These are phyloP conservation scores for Papilio machaon DNA, from an alignment of 1,140 invertebrate genomes.

Conservation along the genomic window DNA sequence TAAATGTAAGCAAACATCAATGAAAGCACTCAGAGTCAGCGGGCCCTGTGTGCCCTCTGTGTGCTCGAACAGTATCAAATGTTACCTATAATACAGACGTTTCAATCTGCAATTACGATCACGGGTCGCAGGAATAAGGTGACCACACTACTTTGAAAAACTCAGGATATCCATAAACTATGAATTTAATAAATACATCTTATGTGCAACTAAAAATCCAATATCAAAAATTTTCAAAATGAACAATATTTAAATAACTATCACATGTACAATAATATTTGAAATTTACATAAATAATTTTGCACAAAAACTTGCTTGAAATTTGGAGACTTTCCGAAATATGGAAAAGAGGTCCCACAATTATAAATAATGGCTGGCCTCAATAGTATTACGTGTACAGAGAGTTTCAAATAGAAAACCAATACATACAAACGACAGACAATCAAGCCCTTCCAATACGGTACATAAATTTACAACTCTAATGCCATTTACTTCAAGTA, in stretches of 20 bases:
- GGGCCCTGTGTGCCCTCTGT: conserved; percentile 11
- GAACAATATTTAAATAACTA: no score
- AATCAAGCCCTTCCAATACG: conserved; percentile 11
- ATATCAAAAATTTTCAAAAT: no score
- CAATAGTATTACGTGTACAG: background rate
- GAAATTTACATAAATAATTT: no score
- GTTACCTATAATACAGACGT: conserved; percentile 28
- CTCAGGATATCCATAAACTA: background rate
- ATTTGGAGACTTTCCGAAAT: no score
- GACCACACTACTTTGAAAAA: background rate
- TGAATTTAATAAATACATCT: no score
- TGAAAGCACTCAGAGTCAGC: conserved; percentile 30
- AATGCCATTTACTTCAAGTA: conserved; percentile 41
- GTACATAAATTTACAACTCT: conserved; percentile 21
- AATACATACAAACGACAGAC: background rate
- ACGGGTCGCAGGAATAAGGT: background rate
- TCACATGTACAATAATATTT: no score
- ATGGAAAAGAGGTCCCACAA: background rate
- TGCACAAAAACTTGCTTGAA: no score
- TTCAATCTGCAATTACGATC: conserved; percentile 24
- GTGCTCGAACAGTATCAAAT: conserved; percentile 31
- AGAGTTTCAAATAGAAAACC: background rate
- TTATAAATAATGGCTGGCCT: background rate
- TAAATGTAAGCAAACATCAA: conserved; percentile 34
- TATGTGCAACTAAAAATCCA: no score